Base-by-base conservation (phyloP, 2,113 vertebrate genomes). In the Cynocephalus volans region DNA sequence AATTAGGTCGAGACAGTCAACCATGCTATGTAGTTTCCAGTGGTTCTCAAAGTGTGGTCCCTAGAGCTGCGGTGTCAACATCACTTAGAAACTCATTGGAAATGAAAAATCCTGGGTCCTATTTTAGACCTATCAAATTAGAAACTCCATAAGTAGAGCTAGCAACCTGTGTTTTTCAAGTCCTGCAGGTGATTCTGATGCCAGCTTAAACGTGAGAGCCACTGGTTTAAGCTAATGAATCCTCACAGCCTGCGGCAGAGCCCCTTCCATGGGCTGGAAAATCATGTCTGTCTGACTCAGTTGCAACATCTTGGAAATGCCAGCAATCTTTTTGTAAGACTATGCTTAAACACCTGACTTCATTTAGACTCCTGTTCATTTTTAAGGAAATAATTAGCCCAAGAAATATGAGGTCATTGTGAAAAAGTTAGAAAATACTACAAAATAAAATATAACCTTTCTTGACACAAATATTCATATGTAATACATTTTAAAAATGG, bases 381-480 rank as follows among this genome's bases (percentile, higher is more conserved):
- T 93, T 79, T 65, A 50, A 50, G 72, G 77, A 72, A 91, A 96
- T 60, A 72, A 67, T 84, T 84, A 65, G 33, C 4, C 10, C 19
- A 28, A 72, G 3, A 83, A 91, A 82, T 58, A 56, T 28, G 19
- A 82, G 36, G 33, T 93, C 9, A 89, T 67, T 52, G 17, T 83
- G 56, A 50, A 67, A 94, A 73, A 84, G 69, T 70, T 12, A 94
- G 77, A 77, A 82, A 95, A 77, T 33, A 86, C 6, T 72, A 86
- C 24, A 90, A 81, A 96, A n/a, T 89, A 75, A 89, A 94, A 54
- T 52, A 79, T 65, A 60, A 58, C 15, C 1, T 50, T 50, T 79
- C 79, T 76, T 41, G 76, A 72, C 21, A 15, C 5, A 93, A 23
- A 64, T 64, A 85, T 76, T 89, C 50, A 73, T 56, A n/a, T 79